Evolutionary conservation across 2,888 invertebrate genomes (phyloP).

Genomic region (Metopia argyrocephala): DNA sequence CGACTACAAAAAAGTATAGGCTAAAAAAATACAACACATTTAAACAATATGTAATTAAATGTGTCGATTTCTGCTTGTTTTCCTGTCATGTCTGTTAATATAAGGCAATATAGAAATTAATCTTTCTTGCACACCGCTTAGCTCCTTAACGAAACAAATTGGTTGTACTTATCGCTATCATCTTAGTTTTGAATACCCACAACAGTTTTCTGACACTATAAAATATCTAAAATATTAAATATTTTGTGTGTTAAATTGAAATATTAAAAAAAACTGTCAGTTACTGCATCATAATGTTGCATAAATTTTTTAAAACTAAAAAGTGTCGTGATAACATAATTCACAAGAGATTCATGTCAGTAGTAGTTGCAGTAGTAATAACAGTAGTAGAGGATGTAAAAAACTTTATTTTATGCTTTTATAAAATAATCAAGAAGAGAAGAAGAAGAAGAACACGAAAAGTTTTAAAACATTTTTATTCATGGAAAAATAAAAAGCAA

Average conservation of each 20-base stretch:
- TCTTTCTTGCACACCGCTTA: background rate
- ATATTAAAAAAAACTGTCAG: slow-evolving; percentile 8
- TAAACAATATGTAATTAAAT: too few relatives aligned
- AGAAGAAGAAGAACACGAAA: background rate
- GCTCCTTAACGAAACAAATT: slow-evolving; percentile 22
- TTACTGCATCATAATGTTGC: slow-evolving; percentile 23
- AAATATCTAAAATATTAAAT: slow-evolving; percentile 33
- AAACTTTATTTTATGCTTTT: slow-evolving; percentile 21
- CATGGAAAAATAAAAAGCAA: background rate
- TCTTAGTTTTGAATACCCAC: slow-evolving; percentile 24
- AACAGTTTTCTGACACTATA: slow-evolving; percentile 19
- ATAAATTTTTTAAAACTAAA: slow-evolving; percentile 37
- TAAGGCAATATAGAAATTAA: background rate
- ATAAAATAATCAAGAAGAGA: slow-evolving; percentile 2
- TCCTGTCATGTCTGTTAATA: background rate
- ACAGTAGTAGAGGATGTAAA: too few relatives aligned
- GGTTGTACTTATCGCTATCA: slow-evolving; percentile 33
- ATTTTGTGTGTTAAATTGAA: background rate
- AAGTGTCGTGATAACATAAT: slow-evolving; percentile 34
- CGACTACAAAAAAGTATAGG: too few relatives aligned
- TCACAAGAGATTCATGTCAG: slow-evolving; percentile 44
- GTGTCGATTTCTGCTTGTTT: background rate
- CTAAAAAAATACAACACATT: too few relatives aligned
- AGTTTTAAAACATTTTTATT: too few relatives aligned
- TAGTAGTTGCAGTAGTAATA: background rate